phyloP scores from a whole-genome alignment of 2,797 vertebrate genomes.

The Molossus alvarezi region DNA sequence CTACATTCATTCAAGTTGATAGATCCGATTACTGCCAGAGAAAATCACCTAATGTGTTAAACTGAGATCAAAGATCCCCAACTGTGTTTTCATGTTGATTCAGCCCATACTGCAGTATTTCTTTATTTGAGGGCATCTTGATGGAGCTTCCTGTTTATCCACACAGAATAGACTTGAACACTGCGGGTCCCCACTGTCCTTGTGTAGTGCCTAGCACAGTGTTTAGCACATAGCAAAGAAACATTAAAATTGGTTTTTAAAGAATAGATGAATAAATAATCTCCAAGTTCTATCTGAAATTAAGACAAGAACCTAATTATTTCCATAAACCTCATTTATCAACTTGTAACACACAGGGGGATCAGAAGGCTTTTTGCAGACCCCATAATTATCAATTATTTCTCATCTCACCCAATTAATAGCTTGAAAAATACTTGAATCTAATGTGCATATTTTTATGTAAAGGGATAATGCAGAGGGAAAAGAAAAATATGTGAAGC shows the following conservation, averaged over 20 bases:
- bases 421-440: slow-evolving; percentile 57
- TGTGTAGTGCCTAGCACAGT: background rate
- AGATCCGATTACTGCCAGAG: slow-evolving; percentile 38
- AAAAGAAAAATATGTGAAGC: background rate
- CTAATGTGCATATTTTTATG: slow-evolving; percentile 14
- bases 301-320: slow-evolving; percentile 50
- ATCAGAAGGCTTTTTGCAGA: slow-evolving; percentile 51
- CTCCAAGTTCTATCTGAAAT: slow-evolving; percentile 34
- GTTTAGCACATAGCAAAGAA: background rate
- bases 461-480: background rate
- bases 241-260: background rate
- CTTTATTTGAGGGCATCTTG: background rate
- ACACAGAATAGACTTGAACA: background rate
- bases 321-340: slow-evolving; percentile 64
- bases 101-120: background rate
- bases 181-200: background rate
- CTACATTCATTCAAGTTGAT: slow-evolving; percentile 12
- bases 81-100: slow-evolving; percentile 48
- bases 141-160: background rate
- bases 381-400: slow-evolving; percentile 48
- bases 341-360: background rate
- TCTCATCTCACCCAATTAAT: slow-evolving; percentile 50
- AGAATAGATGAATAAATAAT: background rate
- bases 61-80: slow-evolving; percentile 23
- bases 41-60: slow-evolving; percentile 18